These are phyloP conservation scores for Caenorhabditis sp. DNA, from an alignment of 2,888 invertebrate species.

Conservation along the genomic window DNA sequence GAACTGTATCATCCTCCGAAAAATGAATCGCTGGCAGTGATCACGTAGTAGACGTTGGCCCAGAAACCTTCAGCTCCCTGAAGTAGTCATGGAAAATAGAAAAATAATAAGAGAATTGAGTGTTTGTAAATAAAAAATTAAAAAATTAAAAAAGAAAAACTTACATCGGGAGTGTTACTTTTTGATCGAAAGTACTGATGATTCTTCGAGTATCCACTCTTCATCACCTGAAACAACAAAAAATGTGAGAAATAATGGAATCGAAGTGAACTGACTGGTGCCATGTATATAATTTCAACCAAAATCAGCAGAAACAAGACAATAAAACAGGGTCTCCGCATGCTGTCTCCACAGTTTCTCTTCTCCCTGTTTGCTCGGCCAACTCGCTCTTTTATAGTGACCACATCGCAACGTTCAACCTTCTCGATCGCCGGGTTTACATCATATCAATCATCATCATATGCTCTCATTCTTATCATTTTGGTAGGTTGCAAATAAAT, in stretches of 20 bases:
- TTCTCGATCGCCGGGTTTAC: conserved; percentile 41
- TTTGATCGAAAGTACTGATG: conserved; percentile 35
- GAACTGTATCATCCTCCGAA: conserved; percentile 39
- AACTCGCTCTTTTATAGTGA: conserved; percentile 35
- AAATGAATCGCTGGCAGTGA: conserved; percentile 55
- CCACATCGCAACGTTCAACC: conserved; percentile 23
- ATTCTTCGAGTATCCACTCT: conserved; percentile 58
- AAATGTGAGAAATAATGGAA: not conserved
- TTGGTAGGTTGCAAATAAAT: conserved; percentile 44
- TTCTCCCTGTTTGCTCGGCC: not conserved
- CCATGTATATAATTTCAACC: not conserved
- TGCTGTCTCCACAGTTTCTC: not conserved
- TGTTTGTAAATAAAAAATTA: not conserved
- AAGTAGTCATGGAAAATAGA: conserved; percentile 5
- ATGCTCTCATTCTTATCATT: conserved; percentile 44
- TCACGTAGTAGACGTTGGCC: conserved; percentile 48
- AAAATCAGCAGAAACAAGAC: not conserved
- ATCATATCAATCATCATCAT: conserved; percentile 58
- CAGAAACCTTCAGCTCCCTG: conserved; percentile 46
- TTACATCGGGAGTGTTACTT: conserved; percentile 3
- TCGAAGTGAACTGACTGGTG: conserved; percentile 14
- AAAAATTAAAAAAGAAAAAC: not conserved
- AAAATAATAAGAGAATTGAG: not conserved
- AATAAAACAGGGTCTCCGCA: conserved; percentile 9
- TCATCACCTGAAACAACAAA: conserved; percentile 35